phyloP scores from a whole-genome alignment of 2,113 vertebrate species.

The sheep (Ovis aries) region ARS-UI_Ramb_v3.0 NC_056071.1:60813501-60814000 shows the following conservation, averaged over 20 bases:
- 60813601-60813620: neutral
- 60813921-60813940: neutral
- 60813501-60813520: neutral
- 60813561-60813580: neutral
- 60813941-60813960: neutral
- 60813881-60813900: neutral
- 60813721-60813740: neutral
- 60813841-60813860: neutral
- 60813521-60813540: neutral
- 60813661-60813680: neutral
- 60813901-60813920: neutral
- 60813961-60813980: accelerated
- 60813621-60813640: neutral
- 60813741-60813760: neutral
- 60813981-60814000: neutral
- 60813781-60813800: neutral
- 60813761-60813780: neutral
- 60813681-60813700: neutral
- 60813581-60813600: neutral
- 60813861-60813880: neutral
- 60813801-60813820: neutral
- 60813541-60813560: neutral
- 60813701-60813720: neutral
- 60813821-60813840: neutral
- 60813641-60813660: neutral